Base-by-base conservation (phyloP, 2,797 vertebrate species). In the Intellagama lesueurii region DNA sequence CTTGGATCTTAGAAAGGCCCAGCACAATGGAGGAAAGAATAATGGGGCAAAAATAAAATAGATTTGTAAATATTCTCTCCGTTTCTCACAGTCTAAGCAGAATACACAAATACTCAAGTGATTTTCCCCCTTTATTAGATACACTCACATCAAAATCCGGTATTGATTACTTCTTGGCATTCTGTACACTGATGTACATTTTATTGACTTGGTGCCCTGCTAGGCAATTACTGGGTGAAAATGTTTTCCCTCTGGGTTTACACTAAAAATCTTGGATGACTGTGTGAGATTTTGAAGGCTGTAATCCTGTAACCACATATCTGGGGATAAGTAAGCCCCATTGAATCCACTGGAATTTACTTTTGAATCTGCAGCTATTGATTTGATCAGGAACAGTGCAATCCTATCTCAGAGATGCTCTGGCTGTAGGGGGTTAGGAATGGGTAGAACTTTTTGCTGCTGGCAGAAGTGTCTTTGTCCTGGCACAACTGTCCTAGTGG, bases 131-230 rank as follows among this genome's bases (percentile, higher is more conserved):
- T n/a, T 40, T 92, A 90, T 94, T 81, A 94, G 93, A 90, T 88
- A 94, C 81, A 35, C n/a, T 79, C 0, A 16, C 87, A 91, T 94
- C 93, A 95, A 94, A 93, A 91, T 95, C 90, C 87, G 73, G n/a
- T 96, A 94, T 91, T 94, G 96, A 96, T 95, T 95, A 90, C 87
- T 95, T 90, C 89, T 96, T 96, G 90, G 87, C 81, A 95, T 87
- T 95, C 92, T 94, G 89, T 94, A 94, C 89, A 96, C 5, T 8
- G 87, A 91, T 95, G 92, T 40, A 40, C 83, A 93, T 96, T 94
- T 96, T 94, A 96, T 95, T 93, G 93, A 96, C 90, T 95, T 90
- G n/a, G 68, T 93, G 89, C 82, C 83, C 83, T 81, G 80, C 92
- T 82, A 88, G 93, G 93, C 91, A 93, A 86, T 85, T 44, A 44